A percentile compares a stretch with the other conserved stretches of the same genome.
Conservation (phyloP, 2,113 vertebrate species). For the Lophochroa leadbeateri region DNA sequence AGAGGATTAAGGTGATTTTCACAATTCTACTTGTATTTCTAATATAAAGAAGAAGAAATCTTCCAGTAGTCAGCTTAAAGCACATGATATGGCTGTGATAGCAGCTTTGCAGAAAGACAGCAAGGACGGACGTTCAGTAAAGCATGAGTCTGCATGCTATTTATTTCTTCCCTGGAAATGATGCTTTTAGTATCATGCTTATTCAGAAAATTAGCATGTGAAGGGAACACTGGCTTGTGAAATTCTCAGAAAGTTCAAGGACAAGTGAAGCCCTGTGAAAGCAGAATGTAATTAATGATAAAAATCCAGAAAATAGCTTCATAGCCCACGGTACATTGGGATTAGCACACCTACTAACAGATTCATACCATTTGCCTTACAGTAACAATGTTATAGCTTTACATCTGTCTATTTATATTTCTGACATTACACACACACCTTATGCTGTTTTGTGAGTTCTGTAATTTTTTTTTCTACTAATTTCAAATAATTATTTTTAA, state of each 20-base stretch:
- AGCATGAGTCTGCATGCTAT: background rate
- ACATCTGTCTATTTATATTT: background rate
- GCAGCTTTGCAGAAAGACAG: background rate
- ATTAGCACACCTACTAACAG: background rate
- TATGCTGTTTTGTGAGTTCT: background rate
- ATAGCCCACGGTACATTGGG: background rate
- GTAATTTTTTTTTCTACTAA: background rate
- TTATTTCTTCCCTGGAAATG: background rate
- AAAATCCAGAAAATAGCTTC: background rate
- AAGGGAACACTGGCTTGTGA: background rate
- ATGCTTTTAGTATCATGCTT: background rate
- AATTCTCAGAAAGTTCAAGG: constrained; percentile 6
- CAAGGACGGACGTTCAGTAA: background rate
- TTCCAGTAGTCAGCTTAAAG: background rate
- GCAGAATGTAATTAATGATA: background rate
- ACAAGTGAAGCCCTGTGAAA: background rate
- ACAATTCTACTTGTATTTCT: background rate
- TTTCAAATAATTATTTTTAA: background rate
- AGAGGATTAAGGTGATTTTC: background rate
- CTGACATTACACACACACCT: fast-evolving
- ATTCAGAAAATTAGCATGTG: background rate
- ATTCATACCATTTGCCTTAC: background rate
- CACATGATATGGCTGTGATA: background rate
- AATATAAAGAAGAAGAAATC: background rate
- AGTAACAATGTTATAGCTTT: background rate